A percentile compares a stretch with the other conserved stretches of the same genome.
Conservation (phyloP, 2,888 invertebrate species). For the Caenorhabditis sp. region DNA sequence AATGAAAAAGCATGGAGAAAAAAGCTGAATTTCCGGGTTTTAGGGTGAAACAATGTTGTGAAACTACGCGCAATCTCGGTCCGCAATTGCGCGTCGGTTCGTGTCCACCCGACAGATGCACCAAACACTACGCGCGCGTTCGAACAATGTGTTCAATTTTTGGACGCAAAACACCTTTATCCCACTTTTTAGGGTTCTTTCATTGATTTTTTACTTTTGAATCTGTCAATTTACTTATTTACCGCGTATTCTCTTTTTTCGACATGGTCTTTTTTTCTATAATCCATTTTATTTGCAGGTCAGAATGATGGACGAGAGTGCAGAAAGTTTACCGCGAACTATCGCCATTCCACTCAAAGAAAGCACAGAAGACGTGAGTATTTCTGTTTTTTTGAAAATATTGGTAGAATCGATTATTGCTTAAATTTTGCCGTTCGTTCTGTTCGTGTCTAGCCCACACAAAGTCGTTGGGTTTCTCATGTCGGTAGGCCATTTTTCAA, state of each 20-base stretch:
- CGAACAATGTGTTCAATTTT: neutral
- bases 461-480: slow-evolving; percentile 24
- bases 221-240: no score
- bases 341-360: slow-evolving; percentile 77
- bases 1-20: neutral
- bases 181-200: no score
- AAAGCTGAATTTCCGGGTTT: neutral
- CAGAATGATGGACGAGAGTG: slow-evolving; percentile 2
- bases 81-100: neutral
- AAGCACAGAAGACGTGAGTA: slow-evolving; percentile 75
- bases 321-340: slow-evolving; percentile 23
- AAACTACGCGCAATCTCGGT: neutral
- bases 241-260: neutral
- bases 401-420: neutral
- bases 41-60: neutral
- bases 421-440: slow-evolving; percentile 10
- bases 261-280: neutral
- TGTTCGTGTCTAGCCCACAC: slow-evolving; percentile 1
- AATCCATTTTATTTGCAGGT: neutral
- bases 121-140: neutral
- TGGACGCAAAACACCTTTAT: no score
- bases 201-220: no score
- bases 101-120: neutral
- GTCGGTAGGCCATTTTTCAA: slow-evolving; percentile 43
- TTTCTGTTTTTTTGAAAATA: neutral